Conservation (phyloP, 2,797 vertebrate genomes). For the Lemur catta region DNA sequence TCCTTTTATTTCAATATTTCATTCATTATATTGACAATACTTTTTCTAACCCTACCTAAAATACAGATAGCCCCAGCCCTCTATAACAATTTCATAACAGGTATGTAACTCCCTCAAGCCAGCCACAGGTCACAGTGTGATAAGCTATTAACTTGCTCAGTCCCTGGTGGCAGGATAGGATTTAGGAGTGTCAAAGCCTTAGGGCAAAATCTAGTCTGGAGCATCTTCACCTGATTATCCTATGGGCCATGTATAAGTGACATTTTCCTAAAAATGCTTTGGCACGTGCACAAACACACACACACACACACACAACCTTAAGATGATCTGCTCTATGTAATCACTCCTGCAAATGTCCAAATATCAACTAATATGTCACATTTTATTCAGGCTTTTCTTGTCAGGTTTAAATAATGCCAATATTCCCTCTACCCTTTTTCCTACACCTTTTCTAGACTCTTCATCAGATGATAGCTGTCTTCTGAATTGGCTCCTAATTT, state of each 20-base stretch:
- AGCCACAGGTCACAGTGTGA: neutral
- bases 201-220: neutral
- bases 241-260: neutral
- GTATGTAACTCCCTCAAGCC: neutral
- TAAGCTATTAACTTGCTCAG: neutral
- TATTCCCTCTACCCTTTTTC: neutral
- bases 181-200: neutral
- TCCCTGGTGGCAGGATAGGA: neutral
- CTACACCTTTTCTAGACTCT: neutral
- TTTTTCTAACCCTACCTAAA: neutral
- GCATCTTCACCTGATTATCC: neutral
- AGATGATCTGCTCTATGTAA: neutral
- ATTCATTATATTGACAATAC: neutral
- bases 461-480: neutral
- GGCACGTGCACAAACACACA: fast-evolving
- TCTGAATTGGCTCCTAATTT: too few species aligned
- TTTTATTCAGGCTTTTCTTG: neutral
- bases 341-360: too few species aligned
- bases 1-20: neutral
- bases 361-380: neutral
- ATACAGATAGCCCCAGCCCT: neutral
- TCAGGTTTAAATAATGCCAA: neutral
- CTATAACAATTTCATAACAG: neutral
- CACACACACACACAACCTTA: neutral
- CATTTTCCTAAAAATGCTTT: neutral